Percentiles rank a stretch among this genome's conserved stretches.
Evolutionary conservation across 1,140 invertebrate species (phyloP).

Genomic region (Chlorops oryzae): DNA sequence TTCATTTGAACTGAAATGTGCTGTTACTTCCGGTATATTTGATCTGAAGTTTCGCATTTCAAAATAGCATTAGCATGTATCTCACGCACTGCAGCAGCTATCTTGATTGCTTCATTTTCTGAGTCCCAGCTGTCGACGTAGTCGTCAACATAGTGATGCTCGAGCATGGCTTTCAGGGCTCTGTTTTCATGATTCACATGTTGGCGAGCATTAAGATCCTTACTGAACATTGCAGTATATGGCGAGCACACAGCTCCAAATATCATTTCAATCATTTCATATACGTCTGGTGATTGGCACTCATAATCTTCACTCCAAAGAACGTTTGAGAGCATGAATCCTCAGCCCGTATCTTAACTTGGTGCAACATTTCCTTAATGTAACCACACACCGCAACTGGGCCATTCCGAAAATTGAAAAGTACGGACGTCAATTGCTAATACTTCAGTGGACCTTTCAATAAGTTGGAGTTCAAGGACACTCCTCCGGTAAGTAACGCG

Average conservation of each 20-base stretch:
- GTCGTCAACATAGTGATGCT: slow-evolving; percentile 42
- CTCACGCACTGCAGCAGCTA: slow-evolving; percentile 20
- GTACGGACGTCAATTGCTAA: too few species aligned
- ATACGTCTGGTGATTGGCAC: not conserved
- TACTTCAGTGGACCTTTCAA: too few species aligned
- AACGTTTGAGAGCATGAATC: too few species aligned
- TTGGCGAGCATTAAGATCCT: slow-evolving; percentile 21
- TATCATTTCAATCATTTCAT: not conserved
- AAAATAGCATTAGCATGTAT: slow-evolving; percentile 27
- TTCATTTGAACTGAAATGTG: too few species aligned
- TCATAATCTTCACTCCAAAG: too few species aligned
- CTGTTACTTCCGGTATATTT: not conserved
- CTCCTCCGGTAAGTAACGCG: too few species aligned
- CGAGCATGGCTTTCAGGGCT: slow-evolving; percentile 24
- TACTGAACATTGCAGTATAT: not conserved
- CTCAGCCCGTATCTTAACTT: too few species aligned
- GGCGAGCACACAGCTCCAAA: slow-evolving; percentile 3
- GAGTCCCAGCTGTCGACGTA: slow-evolving; percentile 31
- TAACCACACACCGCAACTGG: too few species aligned
- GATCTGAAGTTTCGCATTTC: slow-evolving; percentile 13
- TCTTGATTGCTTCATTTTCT: slow-evolving; percentile 16
- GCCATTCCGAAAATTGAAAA: too few species aligned
- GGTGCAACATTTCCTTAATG: too few species aligned
- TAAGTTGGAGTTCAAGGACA: too few species aligned
- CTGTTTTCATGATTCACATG: slow-evolving; percentile 13